Evolutionary conservation across 1,140 invertebrate species (phyloP).

Genomic region (Rhagoletis zephyria): DNA sequence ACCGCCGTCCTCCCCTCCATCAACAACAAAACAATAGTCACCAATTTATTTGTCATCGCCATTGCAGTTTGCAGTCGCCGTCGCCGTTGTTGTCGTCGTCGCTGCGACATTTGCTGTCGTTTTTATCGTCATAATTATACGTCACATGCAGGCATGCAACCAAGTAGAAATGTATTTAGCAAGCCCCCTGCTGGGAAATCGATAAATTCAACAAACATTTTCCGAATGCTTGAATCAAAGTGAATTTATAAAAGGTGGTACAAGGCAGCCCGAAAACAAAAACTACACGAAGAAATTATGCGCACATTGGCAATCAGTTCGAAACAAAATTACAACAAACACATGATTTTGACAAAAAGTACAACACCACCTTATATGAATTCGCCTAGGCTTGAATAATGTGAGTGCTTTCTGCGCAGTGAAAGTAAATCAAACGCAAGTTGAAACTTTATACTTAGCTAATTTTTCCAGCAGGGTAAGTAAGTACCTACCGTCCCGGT

Average conservation of each 20-base stretch:
- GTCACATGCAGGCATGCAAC: not conserved
- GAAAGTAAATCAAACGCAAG: too few relatives aligned
- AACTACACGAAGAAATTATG: too few relatives aligned
- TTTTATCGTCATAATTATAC: conserved; percentile 35
- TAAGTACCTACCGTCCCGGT: not conserved
- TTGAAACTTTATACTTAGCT: too few relatives aligned
- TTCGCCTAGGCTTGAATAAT: too few relatives aligned
- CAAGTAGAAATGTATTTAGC: not conserved
- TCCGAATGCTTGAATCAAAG: not conserved
- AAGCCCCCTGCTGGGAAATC: not conserved
- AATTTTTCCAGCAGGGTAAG: too few relatives aligned
- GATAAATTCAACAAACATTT: not conserved
- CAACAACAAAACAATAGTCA: not conserved
- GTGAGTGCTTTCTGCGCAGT: too few relatives aligned
- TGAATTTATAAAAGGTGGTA: too few relatives aligned
- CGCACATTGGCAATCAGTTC: too few relatives aligned
- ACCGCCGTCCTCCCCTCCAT: not conserved
- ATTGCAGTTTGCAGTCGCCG: not conserved
- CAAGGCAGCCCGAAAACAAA: too few relatives aligned
- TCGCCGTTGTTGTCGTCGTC: not conserved
- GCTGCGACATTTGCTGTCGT: not conserved
- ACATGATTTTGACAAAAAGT: too few relatives aligned
- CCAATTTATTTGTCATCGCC: conserved; percentile 35
- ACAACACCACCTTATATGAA: too few relatives aligned
- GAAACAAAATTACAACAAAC: too few relatives aligned